Percentiles rank a stretch among this genome's conserved stretches.
These are phyloP conservation scores for Ciconia maguari DNA, from an alignment of 2,113 vertebrate genomes.

Conservation along the genomic window DNA sequence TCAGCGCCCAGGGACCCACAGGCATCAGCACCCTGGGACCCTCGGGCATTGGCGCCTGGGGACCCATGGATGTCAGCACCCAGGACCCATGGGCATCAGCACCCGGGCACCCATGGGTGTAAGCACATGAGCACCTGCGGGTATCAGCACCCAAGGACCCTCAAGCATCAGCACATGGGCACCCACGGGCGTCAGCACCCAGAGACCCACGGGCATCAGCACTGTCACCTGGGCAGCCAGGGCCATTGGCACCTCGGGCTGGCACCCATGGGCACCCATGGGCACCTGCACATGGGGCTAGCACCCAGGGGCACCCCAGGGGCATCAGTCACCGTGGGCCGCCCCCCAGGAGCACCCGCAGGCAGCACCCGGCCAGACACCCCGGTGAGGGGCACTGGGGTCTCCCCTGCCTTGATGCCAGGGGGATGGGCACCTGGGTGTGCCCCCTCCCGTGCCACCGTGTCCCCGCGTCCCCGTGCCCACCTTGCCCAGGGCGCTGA, in stretches of 20 bases:
- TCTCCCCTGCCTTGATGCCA: accelerated
- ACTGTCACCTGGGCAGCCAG: too few relatives aligned
- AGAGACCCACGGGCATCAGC: not conserved
- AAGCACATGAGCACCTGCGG: not conserved
- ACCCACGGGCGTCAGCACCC: not conserved
- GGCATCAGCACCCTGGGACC: not conserved
- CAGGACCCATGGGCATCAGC: not conserved
- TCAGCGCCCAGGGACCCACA: accelerated
- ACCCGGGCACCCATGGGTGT: accelerated
- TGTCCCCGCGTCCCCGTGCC: not conserved
- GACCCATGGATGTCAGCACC: not conserved
- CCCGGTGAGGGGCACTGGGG: not conserved
- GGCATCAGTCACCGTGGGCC: not conserved
- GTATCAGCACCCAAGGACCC: too few relatives aligned
- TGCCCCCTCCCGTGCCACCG: too few relatives aligned
- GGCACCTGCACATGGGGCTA: too few relatives aligned
- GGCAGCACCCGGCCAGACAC: not conserved
- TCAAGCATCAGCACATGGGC: too few relatives aligned
- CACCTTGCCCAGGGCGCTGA: constrained; percentile 90
- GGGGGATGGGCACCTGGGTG: too few relatives aligned
- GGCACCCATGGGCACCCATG: not conserved
- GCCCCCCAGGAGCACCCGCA: not conserved
- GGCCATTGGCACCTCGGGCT: too few relatives aligned
- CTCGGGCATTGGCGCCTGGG: accelerated
- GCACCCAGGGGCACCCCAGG: not conserved